These are phyloP conservation scores for Gallirallus australis DNA, from an alignment of 2,797 vertebrate genomes.

Conservation along the genomic window DNA sequence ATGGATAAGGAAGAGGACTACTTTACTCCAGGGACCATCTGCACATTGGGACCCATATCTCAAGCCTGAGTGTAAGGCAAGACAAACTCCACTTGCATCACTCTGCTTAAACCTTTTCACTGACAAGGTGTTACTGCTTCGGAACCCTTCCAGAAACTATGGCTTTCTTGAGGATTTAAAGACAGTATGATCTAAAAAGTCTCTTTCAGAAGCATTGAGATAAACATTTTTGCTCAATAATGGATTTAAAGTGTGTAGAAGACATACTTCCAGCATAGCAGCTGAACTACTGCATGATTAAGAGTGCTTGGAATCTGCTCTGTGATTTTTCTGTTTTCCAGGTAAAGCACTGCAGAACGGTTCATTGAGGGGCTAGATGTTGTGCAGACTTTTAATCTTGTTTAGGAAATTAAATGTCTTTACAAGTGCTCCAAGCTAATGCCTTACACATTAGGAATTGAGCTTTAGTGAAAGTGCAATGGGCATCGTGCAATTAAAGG, in stretches of 20 bases:
- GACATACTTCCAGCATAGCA: not conserved
- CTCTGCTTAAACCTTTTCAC: not conserved
- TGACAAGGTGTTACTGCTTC: not conserved
- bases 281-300: not conserved
- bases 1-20: not conserved
- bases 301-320: not conserved
- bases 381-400: not conserved
- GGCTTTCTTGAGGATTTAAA: not conserved
- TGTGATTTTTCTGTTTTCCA: not conserved
- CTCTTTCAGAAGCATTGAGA: not conserved
- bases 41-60: not conserved
- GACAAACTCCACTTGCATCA: not conserved
- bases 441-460: not conserved
- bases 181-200: not conserved
- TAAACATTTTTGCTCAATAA: not conserved
- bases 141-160: not conserved
- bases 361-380: not conserved
- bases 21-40: not conserved
- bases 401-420: not conserved
- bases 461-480: not conserved
- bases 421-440: not conserved
- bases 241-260: not conserved
- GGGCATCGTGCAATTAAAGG: not conserved
- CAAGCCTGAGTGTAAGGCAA: not conserved
- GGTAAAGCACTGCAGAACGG: not conserved